Evolutionary conservation across 2,888 invertebrate genomes (phyloP).

Genomic region (Sinodicranocentrus sp.): DNA sequence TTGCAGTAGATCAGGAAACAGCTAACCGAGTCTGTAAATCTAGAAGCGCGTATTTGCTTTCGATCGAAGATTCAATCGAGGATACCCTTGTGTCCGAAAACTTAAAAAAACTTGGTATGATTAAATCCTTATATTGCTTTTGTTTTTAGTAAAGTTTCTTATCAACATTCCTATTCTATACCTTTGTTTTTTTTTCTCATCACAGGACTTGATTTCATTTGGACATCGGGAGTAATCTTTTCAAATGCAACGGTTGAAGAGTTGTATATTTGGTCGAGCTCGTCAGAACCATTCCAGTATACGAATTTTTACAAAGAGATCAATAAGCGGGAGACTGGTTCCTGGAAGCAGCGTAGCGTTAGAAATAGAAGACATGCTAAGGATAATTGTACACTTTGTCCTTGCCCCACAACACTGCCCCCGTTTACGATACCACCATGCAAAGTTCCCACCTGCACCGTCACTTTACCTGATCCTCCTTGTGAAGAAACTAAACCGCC

Average conservation of each 20-base stretch:
- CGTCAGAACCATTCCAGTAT: not conserved
- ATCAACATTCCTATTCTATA: too few relatives aligned
- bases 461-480: not conserved
- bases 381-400: not conserved
- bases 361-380: not conserved
- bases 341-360: not conserved
- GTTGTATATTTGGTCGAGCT: not conserved
- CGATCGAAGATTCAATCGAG: not conserved
- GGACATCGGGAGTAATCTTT: conserved; percentile 26
- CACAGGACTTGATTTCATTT: conserved; percentile 4
- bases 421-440: conserved; percentile 11
- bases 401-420: conserved; percentile 2
- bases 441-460: conserved; percentile 17
- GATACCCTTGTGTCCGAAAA: not conserved
- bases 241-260: conserved; percentile 28
- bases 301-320: too few relatives aligned
- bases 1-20: not conserved
- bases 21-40: not conserved
- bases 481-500: not conserved
- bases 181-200: too few relatives aligned
- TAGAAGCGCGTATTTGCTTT: not conserved
- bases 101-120: not conserved
- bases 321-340: too few relatives aligned
- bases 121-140: not conserved
- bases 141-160: too few relatives aligned